Base-by-base conservation (phyloP, 2,888 invertebrate species). In the Theodoxus fluviatilis region DNA sequence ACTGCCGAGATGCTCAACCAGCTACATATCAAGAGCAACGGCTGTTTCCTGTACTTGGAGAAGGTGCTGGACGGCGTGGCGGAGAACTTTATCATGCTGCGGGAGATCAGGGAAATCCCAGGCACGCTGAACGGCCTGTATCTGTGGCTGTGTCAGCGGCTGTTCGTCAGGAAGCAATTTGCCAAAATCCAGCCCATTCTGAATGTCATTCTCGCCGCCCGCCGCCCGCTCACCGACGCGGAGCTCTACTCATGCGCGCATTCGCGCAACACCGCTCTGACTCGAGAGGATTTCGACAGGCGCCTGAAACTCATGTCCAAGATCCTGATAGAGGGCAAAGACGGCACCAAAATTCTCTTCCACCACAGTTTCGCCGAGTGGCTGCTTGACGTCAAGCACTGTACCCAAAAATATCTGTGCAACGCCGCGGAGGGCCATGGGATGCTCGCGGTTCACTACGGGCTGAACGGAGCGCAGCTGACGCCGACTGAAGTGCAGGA, bases 301-400 rank as follows among this genome's bases (percentile, higher is more conserved):
- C 73, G 81, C 55, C 73, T 85, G 72, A 79, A 80, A 63, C 69
- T 81, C 63, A 74, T 85, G 74, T 79, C 81, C n/a, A 83, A 84
- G 70, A 79, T 83, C 92, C 92, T 52, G 88, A 91, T 71, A 93
- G 94, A 76, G 94, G 95, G 85, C 91, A 92, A 80, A 91, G 94
- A 79, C 65, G 80, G 78, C 6, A 80, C 79, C n/a, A 82, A 81
- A 72, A 90, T 92, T 67, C 90, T 96, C 61, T 96, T 97, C 88
- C 97, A 98, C 87, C 94, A 95, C 85, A 96, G 95, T 73, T 97
- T 97, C 87, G 94, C 95, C 33, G 93, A 94, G 84, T 98, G 98
- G 98, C 88, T 98, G 77, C 89, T 94, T 68, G 98, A 98, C 86
- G 96, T 98, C n/a, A 98, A 98, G 87, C 96, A 98, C 84, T 96